Evolutionary conservation across 2,888 invertebrate genomes (phyloP).

Genomic region (Plusia festucae): DNA sequence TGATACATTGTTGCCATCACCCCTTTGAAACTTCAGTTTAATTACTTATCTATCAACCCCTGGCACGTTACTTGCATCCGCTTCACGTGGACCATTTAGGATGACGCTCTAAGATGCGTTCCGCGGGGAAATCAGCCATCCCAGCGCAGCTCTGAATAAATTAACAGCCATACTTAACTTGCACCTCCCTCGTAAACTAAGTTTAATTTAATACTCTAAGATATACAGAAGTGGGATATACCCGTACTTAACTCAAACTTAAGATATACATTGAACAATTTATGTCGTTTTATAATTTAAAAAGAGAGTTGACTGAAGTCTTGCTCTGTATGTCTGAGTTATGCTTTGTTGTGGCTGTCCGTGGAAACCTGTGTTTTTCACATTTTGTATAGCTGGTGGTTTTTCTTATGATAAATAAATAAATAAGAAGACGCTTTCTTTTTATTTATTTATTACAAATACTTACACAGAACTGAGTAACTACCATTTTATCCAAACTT

Average conservation of each 20-base stretch:
- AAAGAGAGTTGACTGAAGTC: background rate
- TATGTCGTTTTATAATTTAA: background rate
- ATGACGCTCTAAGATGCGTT: conserved; percentile 3
- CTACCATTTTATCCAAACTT: too few relatives aligned
- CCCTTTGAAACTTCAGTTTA: background rate
- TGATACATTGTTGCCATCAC: background rate
- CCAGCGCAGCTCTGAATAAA: conserved; percentile 6
- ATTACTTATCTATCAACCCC: background rate
- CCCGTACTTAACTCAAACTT: background rate
- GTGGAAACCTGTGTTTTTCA: too few relatives aligned
- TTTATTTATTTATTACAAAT: too few relatives aligned
- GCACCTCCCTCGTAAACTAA: conserved; percentile 12
- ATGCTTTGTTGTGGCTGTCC: too few relatives aligned
- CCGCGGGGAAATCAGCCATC: conserved; percentile 11
- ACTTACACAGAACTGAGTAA: too few relatives aligned
- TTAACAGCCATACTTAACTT: conserved; percentile 8
- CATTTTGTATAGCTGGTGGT: too few relatives aligned
- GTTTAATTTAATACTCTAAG: conserved; percentile 9
- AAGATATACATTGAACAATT: background rate
- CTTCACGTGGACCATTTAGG: background rate
- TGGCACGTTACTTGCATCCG: background rate
- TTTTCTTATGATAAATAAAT: too few relatives aligned
- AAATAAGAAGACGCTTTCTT: too few relatives aligned
- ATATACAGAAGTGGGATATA: background rate
- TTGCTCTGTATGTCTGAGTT: too few relatives aligned